These are phyloP conservation scores for Pluvialis apricaria DNA, from an alignment of 2,113 vertebrate species.

Conservation along the genomic window DNA sequence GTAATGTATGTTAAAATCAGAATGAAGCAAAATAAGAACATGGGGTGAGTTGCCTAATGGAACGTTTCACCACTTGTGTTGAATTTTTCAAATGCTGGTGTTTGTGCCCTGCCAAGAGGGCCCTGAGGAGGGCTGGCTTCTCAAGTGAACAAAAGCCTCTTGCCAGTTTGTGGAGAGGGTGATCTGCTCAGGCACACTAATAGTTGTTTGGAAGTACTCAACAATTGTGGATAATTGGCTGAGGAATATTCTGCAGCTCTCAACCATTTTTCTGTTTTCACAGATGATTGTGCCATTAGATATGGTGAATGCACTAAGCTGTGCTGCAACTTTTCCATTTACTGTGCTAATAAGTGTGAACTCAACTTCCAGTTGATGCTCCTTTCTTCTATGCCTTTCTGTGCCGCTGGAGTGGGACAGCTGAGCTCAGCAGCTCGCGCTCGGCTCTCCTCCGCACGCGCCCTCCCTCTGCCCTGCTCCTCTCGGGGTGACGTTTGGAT, in stretches of 20 bases:
- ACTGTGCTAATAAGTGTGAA: background rate
- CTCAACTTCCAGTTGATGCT: background rate
- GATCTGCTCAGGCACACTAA: background rate
- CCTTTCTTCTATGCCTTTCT: background rate
- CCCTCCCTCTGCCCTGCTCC: background rate
- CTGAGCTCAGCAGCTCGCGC: rapidly evolving
- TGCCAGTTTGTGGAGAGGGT: background rate
- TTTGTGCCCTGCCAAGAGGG: background rate
- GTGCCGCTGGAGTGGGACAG: background rate
- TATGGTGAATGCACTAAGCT: conserved; percentile 46
- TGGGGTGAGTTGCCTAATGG: background rate
- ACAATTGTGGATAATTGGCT: conserved; percentile 26
- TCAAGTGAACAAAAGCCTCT: background rate
- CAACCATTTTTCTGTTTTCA: conserved; percentile 44
- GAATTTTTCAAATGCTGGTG: background rate
- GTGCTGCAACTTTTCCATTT: conserved; percentile 31
- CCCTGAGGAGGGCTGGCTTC: background rate
- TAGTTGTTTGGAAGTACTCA: background rate
- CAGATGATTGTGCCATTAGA: conserved; percentile 44
- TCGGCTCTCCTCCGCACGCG: rapidly evolving
- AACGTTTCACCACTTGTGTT: background rate
- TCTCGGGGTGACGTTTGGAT: background rate
- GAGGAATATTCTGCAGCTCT: conserved; percentile 40
- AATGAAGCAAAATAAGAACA: background rate
- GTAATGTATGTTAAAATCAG: background rate